phyloP scores from a whole-genome alignment of 2,797 vertebrate genomes.

The Danio choprae region DNA sequence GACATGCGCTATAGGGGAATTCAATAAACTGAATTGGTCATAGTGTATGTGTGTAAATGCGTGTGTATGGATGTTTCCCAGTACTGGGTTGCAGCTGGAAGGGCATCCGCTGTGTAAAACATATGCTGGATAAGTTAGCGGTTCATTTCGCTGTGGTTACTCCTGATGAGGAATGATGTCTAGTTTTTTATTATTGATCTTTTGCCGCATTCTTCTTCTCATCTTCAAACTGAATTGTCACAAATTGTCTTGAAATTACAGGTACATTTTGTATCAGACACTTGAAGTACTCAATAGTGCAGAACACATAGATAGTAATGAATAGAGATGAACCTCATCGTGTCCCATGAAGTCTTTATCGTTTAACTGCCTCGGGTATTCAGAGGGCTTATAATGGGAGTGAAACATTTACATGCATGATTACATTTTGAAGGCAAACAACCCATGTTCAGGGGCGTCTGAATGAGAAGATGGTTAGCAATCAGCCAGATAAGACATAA shows the following conservation, averaged over 20 bases:
- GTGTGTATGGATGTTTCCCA: no score
- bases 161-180: no score
- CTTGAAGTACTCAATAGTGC: neutral
- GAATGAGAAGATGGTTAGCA: conserved; percentile 20
- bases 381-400: neutral
- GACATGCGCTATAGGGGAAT: no score
- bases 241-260: neutral
- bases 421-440: conserved; percentile 41
- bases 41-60: no score
- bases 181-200: neutral
- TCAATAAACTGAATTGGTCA: no score
- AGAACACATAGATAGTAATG: conserved; percentile 11
- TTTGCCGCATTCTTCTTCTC: neutral
- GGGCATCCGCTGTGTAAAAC: no score
- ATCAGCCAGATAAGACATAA: conserved; percentile 24
- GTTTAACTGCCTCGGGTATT: neutral
- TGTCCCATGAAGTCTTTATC: conserved; percentile 20
- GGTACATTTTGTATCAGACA: neutral
- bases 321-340: neutral
- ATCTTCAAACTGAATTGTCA: no score
- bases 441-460: neutral
- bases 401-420: conserved; percentile 35
- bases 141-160: no score
- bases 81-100: no score
- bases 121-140: no score